Conservation (phyloP, 2,888 invertebrate genomes). For the Deroplatys truncata region DNA sequence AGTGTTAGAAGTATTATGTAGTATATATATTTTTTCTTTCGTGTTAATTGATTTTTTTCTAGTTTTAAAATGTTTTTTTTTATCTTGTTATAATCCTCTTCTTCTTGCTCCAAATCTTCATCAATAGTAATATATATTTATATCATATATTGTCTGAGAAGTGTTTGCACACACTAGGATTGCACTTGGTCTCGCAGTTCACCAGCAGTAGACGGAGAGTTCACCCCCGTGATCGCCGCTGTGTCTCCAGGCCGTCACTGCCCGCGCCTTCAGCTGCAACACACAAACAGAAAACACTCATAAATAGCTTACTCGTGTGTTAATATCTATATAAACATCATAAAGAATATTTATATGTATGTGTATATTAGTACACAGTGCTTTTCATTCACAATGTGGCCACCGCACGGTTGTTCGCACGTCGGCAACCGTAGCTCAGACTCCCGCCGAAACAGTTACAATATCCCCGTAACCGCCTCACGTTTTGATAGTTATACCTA, state of each 20-base stretch:
- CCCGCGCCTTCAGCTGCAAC: conserved; percentile 69
- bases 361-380: no score
- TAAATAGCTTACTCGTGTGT: no score
- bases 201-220: conserved; percentile 78
- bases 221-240: conserved; percentile 67
- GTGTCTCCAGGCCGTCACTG: conserved; percentile 71
- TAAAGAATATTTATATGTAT: no score
- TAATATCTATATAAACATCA: no score
- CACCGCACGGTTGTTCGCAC: no score
- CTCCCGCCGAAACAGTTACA: no score
- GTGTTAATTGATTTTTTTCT: background rate
- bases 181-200: conserved; percentile 41
- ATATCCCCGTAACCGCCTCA: no score
- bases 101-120: background rate
- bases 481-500: no score
- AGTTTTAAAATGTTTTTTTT: conserved; percentile 11
- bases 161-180: background rate
- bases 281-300: conserved; percentile 2
- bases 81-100: background rate
- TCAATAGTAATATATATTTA: background rate
- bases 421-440: no score
- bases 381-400: no score
- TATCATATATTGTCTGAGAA: background rate
- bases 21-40: background rate
- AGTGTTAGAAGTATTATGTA: background rate